Evolutionary conservation across 1,140 invertebrate genomes (phyloP), one percentile per base, ranked within the genome.

Genomic region (Papilio dardanus): DNA sequence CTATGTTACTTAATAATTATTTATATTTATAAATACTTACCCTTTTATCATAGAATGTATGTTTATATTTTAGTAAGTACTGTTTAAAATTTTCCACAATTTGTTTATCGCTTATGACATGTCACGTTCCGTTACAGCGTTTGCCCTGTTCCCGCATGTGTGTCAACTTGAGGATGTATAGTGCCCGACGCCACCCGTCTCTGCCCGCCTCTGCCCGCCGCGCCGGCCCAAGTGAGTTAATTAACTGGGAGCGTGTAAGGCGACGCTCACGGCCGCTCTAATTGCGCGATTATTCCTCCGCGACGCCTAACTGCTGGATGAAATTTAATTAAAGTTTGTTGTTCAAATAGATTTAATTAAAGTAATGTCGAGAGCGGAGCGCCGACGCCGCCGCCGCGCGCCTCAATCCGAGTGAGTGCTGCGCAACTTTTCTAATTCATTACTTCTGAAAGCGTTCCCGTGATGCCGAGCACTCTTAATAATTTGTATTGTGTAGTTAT

Each of bases 291-390:
- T 93, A 93, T 93, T 93, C 92, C 92, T 92, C 86, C 88, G 88
- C 90, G 92, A 91, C 90, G 92, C 90, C 90, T 92, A 93, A 93
- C 92, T 92, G 92, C 90, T 90, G 88, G 90, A 93, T 93, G 90
- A 93, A 92, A 93, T 92, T 92, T 93, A 92, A 93, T 93, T 93
- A 93, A 93, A 93, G 87, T 92, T 93, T 93, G 92, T 93, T 93
- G 92, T 93, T 92, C 88, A 92, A 93, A 93, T 93, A 93, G 91
- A 93, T 93, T 93, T 93, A 93, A 93, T 93, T 93, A 93, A 93
- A 93, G 90, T 92, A 91, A 92, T 92, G 90, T 91, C 88, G 89
- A 90, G 88, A 90, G 84, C 79, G 86, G 83, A 83, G 86, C 85
- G 87, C 85, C 86, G 89, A 86, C 85, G 85, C 81, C 85, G 84